These are phyloP conservation scores for Synanthedon vespiformis DNA, from an alignment of 2,888 invertebrate genomes.

Conservation along the genomic window DNA sequence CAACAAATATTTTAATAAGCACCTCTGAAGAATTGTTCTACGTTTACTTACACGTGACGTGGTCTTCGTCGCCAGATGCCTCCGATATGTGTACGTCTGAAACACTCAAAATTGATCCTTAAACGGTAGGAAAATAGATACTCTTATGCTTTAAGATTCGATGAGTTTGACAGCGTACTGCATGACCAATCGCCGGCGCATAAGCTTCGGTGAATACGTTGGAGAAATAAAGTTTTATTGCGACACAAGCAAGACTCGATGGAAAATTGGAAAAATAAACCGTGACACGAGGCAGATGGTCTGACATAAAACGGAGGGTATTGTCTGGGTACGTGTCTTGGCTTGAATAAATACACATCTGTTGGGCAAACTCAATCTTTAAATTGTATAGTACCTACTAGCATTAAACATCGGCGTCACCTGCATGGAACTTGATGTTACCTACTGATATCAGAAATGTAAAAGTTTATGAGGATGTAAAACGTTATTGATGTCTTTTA, in stretches of 20 bases:
- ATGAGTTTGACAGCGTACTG: constrained; percentile 24
- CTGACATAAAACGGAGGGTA: constrained; percentile 27
- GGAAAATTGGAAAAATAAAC: constrained; percentile 60
- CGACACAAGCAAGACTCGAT: constrained; percentile 42
- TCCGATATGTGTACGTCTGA: constrained; percentile 32
- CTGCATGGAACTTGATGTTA: no score
- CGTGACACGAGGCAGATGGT: constrained; percentile 64
- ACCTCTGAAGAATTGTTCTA: constrained; percentile 59
- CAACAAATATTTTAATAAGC: constrained; percentile 71
- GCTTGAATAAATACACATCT: no score
- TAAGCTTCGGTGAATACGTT: constrained; percentile 39
- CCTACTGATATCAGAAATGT: no score
- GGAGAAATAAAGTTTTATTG: constrained; percentile 59
- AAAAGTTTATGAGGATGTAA: no score
- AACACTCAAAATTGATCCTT: neutral
- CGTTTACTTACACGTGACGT: constrained; percentile 54
- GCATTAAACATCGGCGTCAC: no score
- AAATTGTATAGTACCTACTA: neutral
- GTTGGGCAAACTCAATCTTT: neutral
- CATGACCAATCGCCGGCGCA: constrained; percentile 52
- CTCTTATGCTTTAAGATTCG: neutral
- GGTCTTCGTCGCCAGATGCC: constrained; percentile 20
- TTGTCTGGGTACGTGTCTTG: constrained; percentile 11
- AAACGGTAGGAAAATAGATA: neutral
- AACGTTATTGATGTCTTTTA: no score